Base-by-base conservation (phyloP, 2,113 vertebrate genomes). In the Kobus ellipsiprymnus region DNA sequence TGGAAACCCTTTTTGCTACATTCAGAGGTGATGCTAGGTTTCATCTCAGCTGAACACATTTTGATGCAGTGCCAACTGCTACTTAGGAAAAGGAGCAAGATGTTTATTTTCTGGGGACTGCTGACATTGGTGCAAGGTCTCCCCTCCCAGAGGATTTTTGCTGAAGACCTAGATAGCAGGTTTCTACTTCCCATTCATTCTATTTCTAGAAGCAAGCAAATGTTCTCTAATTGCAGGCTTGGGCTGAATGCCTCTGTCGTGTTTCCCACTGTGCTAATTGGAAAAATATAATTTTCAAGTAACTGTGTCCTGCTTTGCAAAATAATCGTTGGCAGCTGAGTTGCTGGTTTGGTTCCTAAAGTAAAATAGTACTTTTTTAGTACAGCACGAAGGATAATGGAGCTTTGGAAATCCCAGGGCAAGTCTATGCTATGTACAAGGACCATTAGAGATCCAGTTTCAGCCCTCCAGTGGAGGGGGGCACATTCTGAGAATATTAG, bases 241-340 rank as follows among this genome's bases (percentile, higher is more conserved):
- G 94, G 94, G 91, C 95, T 92, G 97, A 96, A 84, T 86, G 97
- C 88, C 91, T 95, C 96, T 12, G 86, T 96, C 92, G 95, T 97
- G 97, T 97, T 97, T 98, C 93, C 89, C 86, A 89, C 97, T 98
- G 98, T 96, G 98, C 96, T 98, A 98, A 98, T 98, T 98, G 96
- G 98, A 95, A 98, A 98, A 98, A 97, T 94, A 98, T 86, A 94
- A 97, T 98, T 97, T 97, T 97, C 96, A 95, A 89, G 52, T 90
- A 82, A 94, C 96, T 93, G 59, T 96, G 98, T 94, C 94, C 95
- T 94, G 94, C 82, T 98, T 98, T 94, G 71, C 94, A 97, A 96
- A 97, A 94, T 97, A 94, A 89, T 88, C n/a, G 92, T 83, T 97
- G 95, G 94, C 97, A 97, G 95, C 93, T 60, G 94, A 93, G 55